phyloP scores from a whole-genome alignment of 2,113 vertebrate species.

The Lota lota region DNA sequence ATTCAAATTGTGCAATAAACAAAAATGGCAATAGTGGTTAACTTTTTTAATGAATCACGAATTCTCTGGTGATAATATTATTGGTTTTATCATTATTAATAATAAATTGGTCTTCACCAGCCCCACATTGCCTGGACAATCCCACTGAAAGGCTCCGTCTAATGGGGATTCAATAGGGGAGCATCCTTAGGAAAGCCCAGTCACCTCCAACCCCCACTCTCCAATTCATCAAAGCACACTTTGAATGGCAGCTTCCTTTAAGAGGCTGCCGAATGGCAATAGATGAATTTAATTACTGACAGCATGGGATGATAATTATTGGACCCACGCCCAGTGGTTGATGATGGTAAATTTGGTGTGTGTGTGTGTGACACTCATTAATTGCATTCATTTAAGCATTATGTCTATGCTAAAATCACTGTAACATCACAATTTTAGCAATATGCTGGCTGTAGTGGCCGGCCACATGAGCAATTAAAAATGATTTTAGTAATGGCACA shows the following conservation, averaged over 20 bases:
- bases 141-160: constrained; percentile 53
- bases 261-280: constrained; percentile 77
- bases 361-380: too few species aligned
- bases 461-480: too few species aligned
- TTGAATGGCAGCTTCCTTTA: constrained; percentile 91
- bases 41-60: constrained; percentile 1
- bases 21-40: neutral
- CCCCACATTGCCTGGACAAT: constrained; percentile 53
- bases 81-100: constrained; percentile 17
- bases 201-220: constrained; percentile 62
- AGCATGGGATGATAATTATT: constrained; percentile 72
- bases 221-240: constrained; percentile 81
- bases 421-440: too few species aligned
- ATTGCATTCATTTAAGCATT: too few species aligned
- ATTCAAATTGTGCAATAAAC: neutral
- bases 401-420: too few species aligned
- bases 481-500: too few species aligned
- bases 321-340: constrained; percentile 34
- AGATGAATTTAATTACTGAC: constrained; percentile 83
- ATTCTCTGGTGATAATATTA: neutral
- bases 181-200: constrained; percentile 85
- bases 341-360: too few species aligned
- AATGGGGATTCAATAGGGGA: constrained; percentile 74
- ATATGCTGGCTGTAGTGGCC: too few species aligned
- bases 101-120: constrained; percentile 42